Conservation (phyloP, 2,888 invertebrate species). For the Crioceris asparagi region DNA sequence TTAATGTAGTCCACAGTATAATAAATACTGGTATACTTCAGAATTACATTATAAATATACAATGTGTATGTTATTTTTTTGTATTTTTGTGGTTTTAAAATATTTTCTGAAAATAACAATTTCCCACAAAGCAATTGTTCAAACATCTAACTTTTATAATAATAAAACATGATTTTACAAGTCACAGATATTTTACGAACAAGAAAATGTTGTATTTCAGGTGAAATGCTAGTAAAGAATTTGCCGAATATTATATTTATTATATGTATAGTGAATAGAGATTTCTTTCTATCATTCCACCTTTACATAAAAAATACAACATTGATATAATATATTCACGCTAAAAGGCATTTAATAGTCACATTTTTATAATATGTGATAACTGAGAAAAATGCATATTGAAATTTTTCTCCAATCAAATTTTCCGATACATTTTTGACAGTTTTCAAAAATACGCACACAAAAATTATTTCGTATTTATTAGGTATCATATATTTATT, state of each 20-base stretch:
- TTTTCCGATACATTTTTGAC: constrained; percentile 6
- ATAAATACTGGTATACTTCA: constrained; percentile 46
- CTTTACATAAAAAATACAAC: constrained; percentile 34
- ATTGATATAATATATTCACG: constrained; percentile 38
- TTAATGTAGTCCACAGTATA: constrained; percentile 43
- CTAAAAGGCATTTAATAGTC: constrained; percentile 42
- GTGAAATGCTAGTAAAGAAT: constrained; percentile 23
- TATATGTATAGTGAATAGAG: constrained; percentile 12
- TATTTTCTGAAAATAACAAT: constrained; percentile 47
- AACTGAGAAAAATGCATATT: constrained; percentile 16
- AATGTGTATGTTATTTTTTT: constrained; percentile 42
- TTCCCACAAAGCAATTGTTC: constrained; percentile 44
- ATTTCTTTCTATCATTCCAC: constrained; percentile 27
- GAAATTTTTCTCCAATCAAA: constrained; percentile 6
- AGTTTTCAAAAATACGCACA: constrained; percentile 11
- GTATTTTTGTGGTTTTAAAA: constrained; percentile 41
- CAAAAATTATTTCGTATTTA: constrained; percentile 19
- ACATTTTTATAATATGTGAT: constrained; percentile 36
- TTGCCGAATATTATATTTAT: constrained; percentile 15
- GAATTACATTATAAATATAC: constrained; percentile 47
- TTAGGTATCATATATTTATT: no score
- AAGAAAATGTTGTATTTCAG: constrained; percentile 33
- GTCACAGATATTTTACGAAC: constrained; percentile 39
- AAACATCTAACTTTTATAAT: constrained; percentile 40
- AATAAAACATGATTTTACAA: constrained; percentile 38